A percentile compares a stretch with the other conserved stretches of the same genome.
These are phyloP conservation scores for Musca vetustissima DNA, from an alignment of 1,140 invertebrate species.

Conservation along the genomic window DNA sequence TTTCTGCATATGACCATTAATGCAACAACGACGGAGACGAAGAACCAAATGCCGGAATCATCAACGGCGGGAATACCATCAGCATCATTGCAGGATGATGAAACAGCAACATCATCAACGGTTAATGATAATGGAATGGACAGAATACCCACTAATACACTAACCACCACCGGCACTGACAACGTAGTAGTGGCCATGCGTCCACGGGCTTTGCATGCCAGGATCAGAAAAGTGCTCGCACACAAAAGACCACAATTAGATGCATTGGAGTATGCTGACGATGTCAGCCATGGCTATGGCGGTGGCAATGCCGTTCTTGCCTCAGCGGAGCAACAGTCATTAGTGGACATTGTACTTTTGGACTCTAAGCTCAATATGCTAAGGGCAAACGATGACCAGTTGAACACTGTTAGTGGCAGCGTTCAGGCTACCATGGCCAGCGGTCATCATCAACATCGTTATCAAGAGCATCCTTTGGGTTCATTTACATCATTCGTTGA, in stretches of 20 bases:
- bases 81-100: background rate
- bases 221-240: background rate
- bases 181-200: background rate
- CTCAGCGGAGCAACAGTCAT: constrained; percentile 2
- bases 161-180: background rate
- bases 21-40: background rate
- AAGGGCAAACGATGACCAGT: background rate
- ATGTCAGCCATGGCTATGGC: background rate
- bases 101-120: background rate
- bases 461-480: constrained; percentile 7
- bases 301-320: background rate
- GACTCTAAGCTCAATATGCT: background rate
- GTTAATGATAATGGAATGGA: constrained; percentile 12
- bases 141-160: constrained; percentile 13
- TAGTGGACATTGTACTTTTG: constrained; percentile 25
- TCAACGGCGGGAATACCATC: no score
- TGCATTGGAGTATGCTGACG: background rate
- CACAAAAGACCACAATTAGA: constrained; percentile 10
- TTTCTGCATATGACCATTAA: constrained; percentile 45
- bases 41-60: background rate
- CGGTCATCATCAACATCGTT: background rate
- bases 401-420: background rate
- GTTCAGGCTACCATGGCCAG: background rate
- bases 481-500: constrained; percentile 41
- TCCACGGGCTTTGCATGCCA: background rate